These are phyloP conservation scores for Aplysia californica DNA, from an alignment of 1,140 invertebrate species.

Conservation along the genomic window DNA sequence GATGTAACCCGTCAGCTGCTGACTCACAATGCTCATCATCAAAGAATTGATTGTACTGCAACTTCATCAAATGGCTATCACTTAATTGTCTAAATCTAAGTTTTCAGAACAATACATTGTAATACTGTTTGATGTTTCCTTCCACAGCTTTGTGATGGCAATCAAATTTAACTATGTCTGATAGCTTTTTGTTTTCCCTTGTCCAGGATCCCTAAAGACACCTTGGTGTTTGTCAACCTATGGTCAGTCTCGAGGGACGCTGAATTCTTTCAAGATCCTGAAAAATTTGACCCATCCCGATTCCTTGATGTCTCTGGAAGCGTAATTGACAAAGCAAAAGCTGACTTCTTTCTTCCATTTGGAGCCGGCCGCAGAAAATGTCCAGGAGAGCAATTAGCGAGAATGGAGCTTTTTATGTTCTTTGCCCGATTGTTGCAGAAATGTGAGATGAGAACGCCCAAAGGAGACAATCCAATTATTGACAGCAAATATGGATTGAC, in stretches of 20 bases:
- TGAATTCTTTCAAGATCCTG: slow-evolving; percentile 48
- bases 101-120: no score
- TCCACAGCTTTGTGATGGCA: neutral
- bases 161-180: neutral
- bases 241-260: slow-evolving; percentile 55
- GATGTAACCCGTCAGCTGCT: no score
- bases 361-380: slow-evolving; percentile 71
- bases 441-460: slow-evolving; percentile 61
- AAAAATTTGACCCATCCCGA: slow-evolving; percentile 50
- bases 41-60: no score
- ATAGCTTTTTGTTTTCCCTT: slow-evolving; percentile 11
- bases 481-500: slow-evolving; percentile 60
- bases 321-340: slow-evolving; percentile 34
- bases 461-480: slow-evolving; percentile 47
- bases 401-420: slow-evolving; percentile 78
- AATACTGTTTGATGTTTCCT: no score
- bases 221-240: slow-evolving; percentile 59
- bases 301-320: slow-evolving; percentile 50
- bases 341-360: slow-evolving; percentile 50
- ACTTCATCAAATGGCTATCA: no score
- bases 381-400: slow-evolving; percentile 80
- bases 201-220: slow-evolving; percentile 48
- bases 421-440: slow-evolving; percentile 78
- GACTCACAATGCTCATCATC: no score
- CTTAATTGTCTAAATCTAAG: no score